Evolutionary conservation across 2,888 invertebrate species (phyloP).

Genomic region (Leptinotarsa tumamoca): DNA sequence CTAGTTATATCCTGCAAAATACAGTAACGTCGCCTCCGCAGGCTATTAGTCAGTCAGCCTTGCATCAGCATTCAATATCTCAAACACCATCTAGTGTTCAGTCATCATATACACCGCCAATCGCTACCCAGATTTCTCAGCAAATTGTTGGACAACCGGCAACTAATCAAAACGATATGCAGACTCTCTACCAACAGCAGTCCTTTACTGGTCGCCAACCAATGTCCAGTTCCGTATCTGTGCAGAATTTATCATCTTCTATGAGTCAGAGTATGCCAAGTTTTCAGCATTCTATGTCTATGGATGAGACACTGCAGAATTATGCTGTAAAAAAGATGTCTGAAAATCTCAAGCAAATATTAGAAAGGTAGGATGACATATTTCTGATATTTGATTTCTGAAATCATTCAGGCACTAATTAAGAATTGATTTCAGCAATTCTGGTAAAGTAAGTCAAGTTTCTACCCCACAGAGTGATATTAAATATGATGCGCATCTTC

Average conservation of each 20-base stretch:
- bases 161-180: slow-evolving; percentile 36
- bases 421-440: slow-evolving; percentile 45
- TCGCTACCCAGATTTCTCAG: slow-evolving; percentile 25
- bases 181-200: slow-evolving; percentile 43
- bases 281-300: slow-evolving; percentile 54
- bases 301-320: slow-evolving; percentile 54
- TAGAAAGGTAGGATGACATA: slow-evolving; percentile 53
- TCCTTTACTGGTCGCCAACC: slow-evolving; percentile 41
- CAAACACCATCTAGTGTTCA: slow-evolving; percentile 28
- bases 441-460: slow-evolving; percentile 70
- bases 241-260: slow-evolving; percentile 52
- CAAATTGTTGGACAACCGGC: slow-evolving; percentile 27
- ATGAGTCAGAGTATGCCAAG: slow-evolving; percentile 40
- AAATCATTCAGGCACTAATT: background rate
- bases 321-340: slow-evolving; percentile 56
- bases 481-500: slow-evolving; percentile 77
- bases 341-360: slow-evolving; percentile 66
- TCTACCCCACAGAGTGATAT: slow-evolving; percentile 76
- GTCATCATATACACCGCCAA: slow-evolving; percentile 25
- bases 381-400: slow-evolving; percentile 12
- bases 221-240: slow-evolving; percentile 54
- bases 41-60: background rate
- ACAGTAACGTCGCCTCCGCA: slow-evolving; percentile 13
- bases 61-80: slow-evolving; percentile 23
- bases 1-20: slow-evolving; percentile 7